These are phyloP conservation scores for Oncorhynchus mykiss DNA, from an alignment of 2,113 vertebrate genomes.

Conservation along the genomic window DNA sequence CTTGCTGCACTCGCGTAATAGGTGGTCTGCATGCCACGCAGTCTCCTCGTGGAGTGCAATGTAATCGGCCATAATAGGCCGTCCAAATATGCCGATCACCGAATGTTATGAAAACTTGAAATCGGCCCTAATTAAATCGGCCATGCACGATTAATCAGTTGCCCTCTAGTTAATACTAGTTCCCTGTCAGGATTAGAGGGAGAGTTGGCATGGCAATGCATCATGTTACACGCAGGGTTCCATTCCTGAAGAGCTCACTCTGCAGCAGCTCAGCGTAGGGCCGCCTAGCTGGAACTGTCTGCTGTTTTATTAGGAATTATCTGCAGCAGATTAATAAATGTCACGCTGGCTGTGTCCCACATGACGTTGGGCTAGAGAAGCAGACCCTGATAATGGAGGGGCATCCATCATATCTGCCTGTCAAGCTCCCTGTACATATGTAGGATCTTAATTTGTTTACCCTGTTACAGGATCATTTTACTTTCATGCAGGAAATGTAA, in stretches of 20 bases:
- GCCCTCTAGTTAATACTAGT: constrained; percentile 30
- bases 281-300: constrained; percentile 27
- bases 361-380: constrained; percentile 44
- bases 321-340: constrained; percentile 66
- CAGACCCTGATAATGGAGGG: constrained; percentile 57
- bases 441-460: too few relatives aligned
- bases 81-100: too few relatives aligned
- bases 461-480: too few relatives aligned
- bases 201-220: constrained; percentile 50
- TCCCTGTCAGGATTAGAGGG: constrained; percentile 33
- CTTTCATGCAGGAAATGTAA: too few relatives aligned
- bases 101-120: too few relatives aligned
- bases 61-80: too few relatives aligned
- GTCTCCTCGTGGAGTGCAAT: too few relatives aligned
- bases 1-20: too few relatives aligned
- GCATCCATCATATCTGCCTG: constrained; percentile 64
- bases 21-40: too few relatives aligned
- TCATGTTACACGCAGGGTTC: constrained; percentile 46
- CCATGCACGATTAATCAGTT: too few relatives aligned
- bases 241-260: constrained; percentile 27
- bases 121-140: too few relatives aligned
- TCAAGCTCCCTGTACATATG: constrained; percentile 28
- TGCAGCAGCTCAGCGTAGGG: constrained; percentile 16
- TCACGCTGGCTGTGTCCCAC: constrained; percentile 40
- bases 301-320: constrained; percentile 65